Conservation (phyloP, 2,888 invertebrate genomes). For the Diachrysia chrysitis region DNA sequence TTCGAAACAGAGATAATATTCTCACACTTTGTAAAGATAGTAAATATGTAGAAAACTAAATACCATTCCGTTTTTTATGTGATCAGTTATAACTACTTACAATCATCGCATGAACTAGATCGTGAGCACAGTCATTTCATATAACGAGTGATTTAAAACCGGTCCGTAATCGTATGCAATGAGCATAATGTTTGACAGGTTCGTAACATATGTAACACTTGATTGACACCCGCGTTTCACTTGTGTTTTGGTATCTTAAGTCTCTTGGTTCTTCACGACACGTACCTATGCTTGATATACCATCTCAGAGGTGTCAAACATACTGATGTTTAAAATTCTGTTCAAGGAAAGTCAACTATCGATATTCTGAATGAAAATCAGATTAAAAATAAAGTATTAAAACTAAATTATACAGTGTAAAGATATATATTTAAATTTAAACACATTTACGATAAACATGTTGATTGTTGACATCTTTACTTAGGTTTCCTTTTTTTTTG, state of each 20-base stretch:
- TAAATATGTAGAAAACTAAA: background rate
- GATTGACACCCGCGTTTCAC: constrained; percentile 15
- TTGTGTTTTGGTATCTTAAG: background rate
- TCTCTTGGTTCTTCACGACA: background rate
- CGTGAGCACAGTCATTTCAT: constrained; percentile 43
- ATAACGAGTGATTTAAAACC: constrained; percentile 38
- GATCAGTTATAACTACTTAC: background rate
- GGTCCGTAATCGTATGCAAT: constrained; percentile 24
- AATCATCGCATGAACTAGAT: constrained; percentile 43
- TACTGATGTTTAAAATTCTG: background rate
- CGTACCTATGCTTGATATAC: background rate
- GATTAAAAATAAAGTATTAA: background rate
- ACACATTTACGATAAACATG: background rate
- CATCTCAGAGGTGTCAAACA: background rate
- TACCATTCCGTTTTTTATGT: background rate
- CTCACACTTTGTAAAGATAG: background rate
- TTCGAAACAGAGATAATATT: background rate
- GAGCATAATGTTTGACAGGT: constrained; percentile 37
- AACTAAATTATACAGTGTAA: background rate
- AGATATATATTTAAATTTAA: background rate
- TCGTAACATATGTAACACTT: constrained; percentile 21
- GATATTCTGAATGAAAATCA: background rate
- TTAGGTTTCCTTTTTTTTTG: background rate
- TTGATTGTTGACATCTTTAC: constrained; percentile 7
- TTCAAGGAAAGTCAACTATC: constrained; percentile 9